These are phyloP conservation scores for Toxostoma redivivum DNA, from an alignment of 2,113 vertebrate genomes.

Conservation along the genomic window DNA sequence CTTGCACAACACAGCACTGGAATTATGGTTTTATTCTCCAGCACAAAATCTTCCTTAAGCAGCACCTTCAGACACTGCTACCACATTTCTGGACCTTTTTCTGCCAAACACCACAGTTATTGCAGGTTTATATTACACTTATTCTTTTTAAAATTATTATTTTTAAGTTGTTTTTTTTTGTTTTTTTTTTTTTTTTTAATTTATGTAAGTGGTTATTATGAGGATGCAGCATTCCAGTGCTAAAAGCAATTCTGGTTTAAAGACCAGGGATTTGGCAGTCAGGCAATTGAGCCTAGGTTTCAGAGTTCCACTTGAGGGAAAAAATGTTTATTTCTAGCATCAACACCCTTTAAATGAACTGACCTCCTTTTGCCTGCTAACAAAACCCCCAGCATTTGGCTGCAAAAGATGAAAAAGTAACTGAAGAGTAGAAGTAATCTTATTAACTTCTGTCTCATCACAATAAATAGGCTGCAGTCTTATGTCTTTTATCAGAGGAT, in stretches of 20 bases:
- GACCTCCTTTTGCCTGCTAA: constrained; percentile 52
- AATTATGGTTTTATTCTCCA: neutral
- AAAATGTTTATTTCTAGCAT: constrained; percentile 52
- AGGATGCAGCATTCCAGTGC: neutral
- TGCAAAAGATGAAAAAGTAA: constrained; percentile 66
- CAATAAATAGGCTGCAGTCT: constrained; percentile 66
- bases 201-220: neutral
- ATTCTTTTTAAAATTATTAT: neutral
- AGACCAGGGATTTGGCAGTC: neutral
- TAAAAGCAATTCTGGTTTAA: constrained; percentile 14
- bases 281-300: neutral
- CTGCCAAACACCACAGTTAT: neutral
- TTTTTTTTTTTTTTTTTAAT: neutral
- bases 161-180: neutral
- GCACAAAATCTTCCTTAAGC: neutral
- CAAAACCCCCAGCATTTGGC: constrained; percentile 33
- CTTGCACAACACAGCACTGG: neutral
- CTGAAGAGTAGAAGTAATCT: constrained; percentile 61
- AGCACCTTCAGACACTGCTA: neutral
- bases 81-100: neutral
- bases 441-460: constrained; percentile 66
- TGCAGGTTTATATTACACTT: neutral
- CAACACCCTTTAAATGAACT: constrained; percentile 36
- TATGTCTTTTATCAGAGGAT: constrained; percentile 61
- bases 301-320: constrained; percentile 10